Evolutionary conservation across 2,797 vertebrate genomes (phyloP).

Genomic region (Parambassis ranga): DNA sequence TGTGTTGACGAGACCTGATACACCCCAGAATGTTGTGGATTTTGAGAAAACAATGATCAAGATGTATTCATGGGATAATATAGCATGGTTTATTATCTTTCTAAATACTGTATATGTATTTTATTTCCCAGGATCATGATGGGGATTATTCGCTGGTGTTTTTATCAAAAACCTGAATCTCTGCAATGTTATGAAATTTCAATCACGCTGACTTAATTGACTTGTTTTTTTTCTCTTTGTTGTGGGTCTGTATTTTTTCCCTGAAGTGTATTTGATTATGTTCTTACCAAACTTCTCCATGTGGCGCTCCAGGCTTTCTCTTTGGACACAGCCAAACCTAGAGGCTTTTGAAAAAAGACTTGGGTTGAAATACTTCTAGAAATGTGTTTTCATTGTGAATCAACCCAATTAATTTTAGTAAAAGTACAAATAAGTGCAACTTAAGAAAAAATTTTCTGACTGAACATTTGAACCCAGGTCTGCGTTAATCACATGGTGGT

Average conservation of each 20-base stretch:
- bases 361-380: conserved; percentile 47
- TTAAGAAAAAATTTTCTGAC: conserved; percentile 37
- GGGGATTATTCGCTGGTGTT: conserved; percentile 52
- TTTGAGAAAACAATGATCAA: conserved; percentile 43
- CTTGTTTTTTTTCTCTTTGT: conserved; percentile 36
- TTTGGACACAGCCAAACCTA: conserved; percentile 36
- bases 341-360: conserved; percentile 41
- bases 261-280: conserved; percentile 53
- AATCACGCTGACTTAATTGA: conserved; percentile 46
- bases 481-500: conserved; percentile 64
- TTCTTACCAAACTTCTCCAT: conserved; percentile 52
- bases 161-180: conserved; percentile 58
- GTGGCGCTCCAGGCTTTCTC: conserved; percentile 49
- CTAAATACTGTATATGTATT: conserved; percentile 64
- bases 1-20: conserved; percentile 27
- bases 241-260: conserved; percentile 52
- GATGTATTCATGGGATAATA: conserved; percentile 55
- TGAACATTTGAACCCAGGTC: conserved; percentile 60
- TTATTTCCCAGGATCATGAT: conserved; percentile 56
- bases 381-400: conserved; percentile 24
- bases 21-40: conserved; percentile 46
- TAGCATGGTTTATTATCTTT: conserved; percentile 72
- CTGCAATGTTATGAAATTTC: conserved; percentile 53
- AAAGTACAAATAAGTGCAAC: conserved; percentile 31
- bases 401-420: conserved; percentile 26